Base-by-base conservation (phyloP, 2,113 vertebrate species). In the Mormyrus lacerda region DNA sequence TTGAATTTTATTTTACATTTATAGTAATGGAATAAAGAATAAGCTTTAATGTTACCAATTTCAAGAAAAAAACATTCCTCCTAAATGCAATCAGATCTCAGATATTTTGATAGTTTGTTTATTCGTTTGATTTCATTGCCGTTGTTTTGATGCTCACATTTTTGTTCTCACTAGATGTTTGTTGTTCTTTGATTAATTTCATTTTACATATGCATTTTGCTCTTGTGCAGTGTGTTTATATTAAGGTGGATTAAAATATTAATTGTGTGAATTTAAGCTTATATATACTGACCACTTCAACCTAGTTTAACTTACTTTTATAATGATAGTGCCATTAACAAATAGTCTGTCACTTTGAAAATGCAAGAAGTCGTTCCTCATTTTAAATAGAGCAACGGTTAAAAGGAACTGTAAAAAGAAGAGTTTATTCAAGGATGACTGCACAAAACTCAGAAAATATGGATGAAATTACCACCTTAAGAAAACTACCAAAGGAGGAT, bases 391-490 rank as follows among this genome's bases (percentile, higher is more conserved):
- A n/a, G 35, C 48, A 9, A 51, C n/a, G 51, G 27, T 44, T 15
- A 44, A 79, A 79, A 69, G 24, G 42, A n/a, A 79, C 89, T 24
- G 27, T 31, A 45, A 76, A 73, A n/a, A 44, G 15, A 27, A 61
- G 55, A 7, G 35, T 31, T 65, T 73, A 83, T 35, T 58, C 85
- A 82, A 42, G 17, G 45, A 35, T 73, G 15, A 15, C 27, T 50
- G 50, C 48, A 86, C 61, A 55, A 65, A 79, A n/a, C 55, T 88
- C 44, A 51, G 51, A 84, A 87, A 50, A 91, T 87, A 87, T 88
- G 87, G 42, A 88, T 86, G 55, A 65, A 82, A 39, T 61, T 73
- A 58, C 65, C 88, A 17, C 73, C 88, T 53, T 76, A 2, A 82
- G 84, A 87, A 85, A 21, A 69, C 86, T 87, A 21, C 53, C 42